Evolutionary conservation across 2,113 vertebrate genomes (phyloP).

Genomic region (Phalacrocorax pelagicus): DNA sequence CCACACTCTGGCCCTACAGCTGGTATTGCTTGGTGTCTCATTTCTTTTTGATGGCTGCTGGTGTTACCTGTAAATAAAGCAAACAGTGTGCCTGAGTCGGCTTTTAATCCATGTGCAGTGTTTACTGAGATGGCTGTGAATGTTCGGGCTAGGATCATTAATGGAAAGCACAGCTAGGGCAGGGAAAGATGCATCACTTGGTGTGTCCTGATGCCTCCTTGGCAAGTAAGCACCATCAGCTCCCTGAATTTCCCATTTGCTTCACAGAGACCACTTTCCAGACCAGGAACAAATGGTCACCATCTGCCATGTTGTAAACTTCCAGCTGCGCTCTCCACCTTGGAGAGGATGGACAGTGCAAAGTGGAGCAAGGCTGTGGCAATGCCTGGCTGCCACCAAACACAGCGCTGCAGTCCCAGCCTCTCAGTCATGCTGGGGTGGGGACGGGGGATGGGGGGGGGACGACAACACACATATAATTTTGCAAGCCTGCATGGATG

Average conservation of each 20-base stretch:
- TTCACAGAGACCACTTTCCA: background rate
- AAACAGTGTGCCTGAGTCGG: background rate
- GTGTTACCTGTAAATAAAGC: background rate
- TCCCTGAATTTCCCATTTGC: background rate
- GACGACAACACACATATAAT: no score
- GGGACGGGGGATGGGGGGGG: rapidly evolving
- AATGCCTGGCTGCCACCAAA: background rate
- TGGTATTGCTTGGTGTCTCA: background rate
- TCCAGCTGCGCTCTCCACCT: background rate
- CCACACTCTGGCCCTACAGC: rapidly evolving
- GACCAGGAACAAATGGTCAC: background rate
- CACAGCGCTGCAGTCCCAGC: background rate
- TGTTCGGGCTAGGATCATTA: background rate
- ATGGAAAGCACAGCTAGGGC: background rate
- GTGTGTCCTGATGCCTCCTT: background rate
- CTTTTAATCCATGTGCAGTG: background rate
- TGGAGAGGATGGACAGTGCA: background rate
- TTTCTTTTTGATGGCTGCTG: background rate
- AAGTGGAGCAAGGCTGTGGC: background rate
- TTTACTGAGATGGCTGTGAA: background rate
- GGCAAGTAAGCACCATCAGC: rapidly evolving
- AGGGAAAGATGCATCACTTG: background rate
- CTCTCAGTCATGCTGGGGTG: background rate
- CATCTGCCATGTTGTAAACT: background rate
- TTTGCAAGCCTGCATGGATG: background rate